A percentile compares a stretch with the other conserved stretches of the same genome.
Conservation (phyloP, 2,113 vertebrate genomes). For the Cochlearius cochlearius region DNA sequence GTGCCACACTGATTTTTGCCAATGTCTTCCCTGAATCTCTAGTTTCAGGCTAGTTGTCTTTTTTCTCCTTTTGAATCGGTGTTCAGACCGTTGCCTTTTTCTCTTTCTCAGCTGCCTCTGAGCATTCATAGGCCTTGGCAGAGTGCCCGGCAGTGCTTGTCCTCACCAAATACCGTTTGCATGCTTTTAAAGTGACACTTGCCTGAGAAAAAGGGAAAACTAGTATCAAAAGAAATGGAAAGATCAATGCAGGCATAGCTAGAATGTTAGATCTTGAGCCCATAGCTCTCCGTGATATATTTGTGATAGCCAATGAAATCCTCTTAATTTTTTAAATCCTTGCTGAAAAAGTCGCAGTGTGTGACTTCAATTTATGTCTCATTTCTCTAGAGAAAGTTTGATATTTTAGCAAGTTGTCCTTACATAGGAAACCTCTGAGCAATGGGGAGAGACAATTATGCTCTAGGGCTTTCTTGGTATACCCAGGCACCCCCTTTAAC, state of each 20-base stretch:
- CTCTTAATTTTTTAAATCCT: constrained; percentile 7
- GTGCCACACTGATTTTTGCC: neutral
- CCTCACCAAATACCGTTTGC: neutral
- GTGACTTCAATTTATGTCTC: neutral
- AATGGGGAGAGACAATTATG: neutral
- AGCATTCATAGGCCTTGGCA: neutral
- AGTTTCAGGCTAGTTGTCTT: neutral
- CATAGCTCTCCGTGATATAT: neutral
- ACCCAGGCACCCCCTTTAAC: neutral
- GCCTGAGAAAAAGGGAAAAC: neutral
- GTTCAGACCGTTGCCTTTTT: neutral
- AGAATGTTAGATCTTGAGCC: neutral
- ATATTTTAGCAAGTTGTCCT: neutral
- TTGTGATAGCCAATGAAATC: neutral
- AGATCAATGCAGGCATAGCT: neutral
- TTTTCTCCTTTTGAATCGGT: neutral
- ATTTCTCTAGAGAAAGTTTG: neutral
- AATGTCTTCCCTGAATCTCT: neutral
- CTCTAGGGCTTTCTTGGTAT: neutral
- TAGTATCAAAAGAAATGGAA: neutral
- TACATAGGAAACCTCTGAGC: neutral
- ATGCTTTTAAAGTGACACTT: neutral
- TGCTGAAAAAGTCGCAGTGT: neutral
- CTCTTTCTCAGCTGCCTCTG: neutral
- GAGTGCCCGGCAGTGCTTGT: neutral